Evolutionary conservation across 1,140 invertebrate species (phyloP).

Genomic region (Apis mellifera): Amel_HAv3.1 CM009938.2:434001-434500

Average conservation of each 20-base stretch:
- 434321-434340: background rate
- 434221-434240: conserved; percentile 50
- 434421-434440: too few relatives aligned
- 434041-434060: conserved; percentile 24
- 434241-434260: conserved; percentile 42
- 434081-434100: conserved; percentile 9
- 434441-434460: too few relatives aligned
- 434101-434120: conserved; percentile 41
- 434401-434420: too few relatives aligned
- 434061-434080: conserved; percentile 12
- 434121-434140: conserved; percentile 51
- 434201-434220: conserved; percentile 36
- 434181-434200: conserved; percentile 28
- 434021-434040: conserved; percentile 3
- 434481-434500: too few relatives aligned
- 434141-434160: conserved; percentile 2
- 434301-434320: background rate
- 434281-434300: background rate
- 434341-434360: background rate
- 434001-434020: background rate
- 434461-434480: too few relatives aligned
- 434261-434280: conserved; percentile 35
- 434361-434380: too few relatives aligned
- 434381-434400: too few relatives aligned
- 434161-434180: conserved; percentile 38